Evolutionary conservation across 64 coral and sea anemone genomes (phyloP), one percentile per base, ranked within the genome.

Genomic region (Stichodactyla helianthus): DNA sequence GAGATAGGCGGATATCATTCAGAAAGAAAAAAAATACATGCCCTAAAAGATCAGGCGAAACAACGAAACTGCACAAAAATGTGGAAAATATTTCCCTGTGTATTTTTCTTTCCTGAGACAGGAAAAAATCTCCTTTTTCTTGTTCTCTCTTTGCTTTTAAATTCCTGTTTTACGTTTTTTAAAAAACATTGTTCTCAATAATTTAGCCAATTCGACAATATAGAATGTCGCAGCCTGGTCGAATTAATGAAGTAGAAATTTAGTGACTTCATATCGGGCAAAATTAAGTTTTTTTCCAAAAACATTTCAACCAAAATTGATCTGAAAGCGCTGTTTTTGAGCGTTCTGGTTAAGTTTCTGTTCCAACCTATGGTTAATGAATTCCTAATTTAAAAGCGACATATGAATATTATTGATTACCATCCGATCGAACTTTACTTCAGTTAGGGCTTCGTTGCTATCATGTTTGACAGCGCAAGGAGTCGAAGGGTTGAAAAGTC

Each of bases 201-300:
- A 26, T 74, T 23, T 10, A 26, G 68, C 22, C 12, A 4, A 65
- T 65, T n/a, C 20, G 62, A 65, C 62, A n/a, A n/a, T 65, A 3
- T 5, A 9, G 22, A n/a, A 65, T 17, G 22, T 65, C 18, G 62
- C 22, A 17, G 59, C 4, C 20, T 44, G 35, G 35, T 44, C 35
- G 68, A 74, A 74, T 74, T 74, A 74, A 74, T 74, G 68, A 74
- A 74, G 68, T 74, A 4, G 12, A n/a, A n/a, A 65, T 44, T n/a
- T 65, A 23, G 19, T 19, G 62, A 65, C 18, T 71, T 12, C 25
- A 11, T 23, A 11, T 31, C 25, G 20, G 20, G 25, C 17, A 23
- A 74, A 74, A 74, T 27, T 74, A 11, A 27, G 25, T 4, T 58
- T 15, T 4, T 58, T 58, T 58, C 55, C 14, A 15, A 15, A 58